Base-by-base conservation (phyloP, 2,797 vertebrate species). In the Cottoperca gobio region DNA sequence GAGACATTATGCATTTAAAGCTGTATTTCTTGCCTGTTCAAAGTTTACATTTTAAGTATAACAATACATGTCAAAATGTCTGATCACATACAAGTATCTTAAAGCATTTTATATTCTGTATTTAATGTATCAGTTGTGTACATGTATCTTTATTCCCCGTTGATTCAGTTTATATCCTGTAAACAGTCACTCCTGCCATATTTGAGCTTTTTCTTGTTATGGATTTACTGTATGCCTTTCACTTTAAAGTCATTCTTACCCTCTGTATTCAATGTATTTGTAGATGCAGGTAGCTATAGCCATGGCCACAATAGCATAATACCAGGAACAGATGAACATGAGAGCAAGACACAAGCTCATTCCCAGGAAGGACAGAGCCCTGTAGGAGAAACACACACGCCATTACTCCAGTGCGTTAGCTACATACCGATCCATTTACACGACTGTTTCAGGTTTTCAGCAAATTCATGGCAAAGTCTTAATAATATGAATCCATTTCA, bases 301-400 rank as follows among this genome's bases (percentile, higher is more conserved):
- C 96, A 99, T 98, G 90, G 97, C 98, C 19, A 97, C 85, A 21
- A 99, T 95, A 3, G 98, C 97, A 5, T 99, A 99, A 89, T 97
- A 97, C 98, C 98, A 99, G 73, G 98, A 99, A 53, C 94, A 99
- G 90, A 99, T 96, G 93, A 99, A 99, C 98, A 99, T 99, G 87
- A 99, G 94, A 17, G 97, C 96, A 33, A 99, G 96, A 91, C 97
- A 99, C 86, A 99, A 95, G 89, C 96, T 99, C 97, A 99, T 99
- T 67, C 98, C 98, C 84, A 99, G 93, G 93, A 99, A 99, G 31
- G 97, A 99, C 8, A 99, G 93, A 14, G 97, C 88, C 97, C 98
- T 99, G 92, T 14, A 14, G 59, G 66, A 79, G 28, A 10, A 71
- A 67, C 2, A 67, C 39, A 81, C 26, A 33, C 9, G 21, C n/a